Evolutionary conservation across 1,140 invertebrate genomes (phyloP).

Genomic region (Choristoneura fumiferana): DNA sequence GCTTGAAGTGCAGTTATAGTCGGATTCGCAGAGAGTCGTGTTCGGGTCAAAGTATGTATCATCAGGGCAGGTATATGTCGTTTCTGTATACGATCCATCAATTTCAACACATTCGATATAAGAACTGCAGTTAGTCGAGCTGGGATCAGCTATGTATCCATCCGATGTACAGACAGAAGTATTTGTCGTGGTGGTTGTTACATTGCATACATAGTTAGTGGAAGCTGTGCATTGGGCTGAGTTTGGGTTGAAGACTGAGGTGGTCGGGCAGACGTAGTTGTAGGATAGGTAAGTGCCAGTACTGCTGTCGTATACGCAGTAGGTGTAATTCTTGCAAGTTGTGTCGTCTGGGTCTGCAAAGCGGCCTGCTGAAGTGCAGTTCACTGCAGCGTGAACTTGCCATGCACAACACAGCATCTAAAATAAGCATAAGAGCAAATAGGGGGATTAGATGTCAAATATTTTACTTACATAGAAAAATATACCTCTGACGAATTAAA

Average conservation of each 20-base stretch:
- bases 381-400: constrained; percentile 36
- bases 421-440: too few species aligned
- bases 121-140: constrained; percentile 37
- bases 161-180: constrained; percentile 42
- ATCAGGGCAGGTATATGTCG: constrained; percentile 35
- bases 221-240: constrained; percentile 33
- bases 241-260: constrained; percentile 43
- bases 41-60: constrained; percentile 42
- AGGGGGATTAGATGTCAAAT: too few species aligned
- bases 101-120: constrained; percentile 47
- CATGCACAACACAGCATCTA: constrained; percentile 41
- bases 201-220: constrained; percentile 39
- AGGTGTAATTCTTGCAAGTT: constrained; percentile 50
- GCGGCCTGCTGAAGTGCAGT: constrained; percentile 46
- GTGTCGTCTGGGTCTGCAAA: constrained; percentile 41
- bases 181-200: constrained; percentile 24
- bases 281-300: constrained; percentile 35
- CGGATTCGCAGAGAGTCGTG: constrained; percentile 45
- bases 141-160: constrained; percentile 42
- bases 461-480: too few species aligned
- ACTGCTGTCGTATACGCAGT: constrained; percentile 39
- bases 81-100: constrained; percentile 35
- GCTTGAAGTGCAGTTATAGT: constrained; percentile 39
- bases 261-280: constrained; percentile 55
- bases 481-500: too few species aligned